Evolutionary conservation across 1,140 invertebrate species (phyloP).

Genomic region (Hylyphantes graminicola): DNA sequence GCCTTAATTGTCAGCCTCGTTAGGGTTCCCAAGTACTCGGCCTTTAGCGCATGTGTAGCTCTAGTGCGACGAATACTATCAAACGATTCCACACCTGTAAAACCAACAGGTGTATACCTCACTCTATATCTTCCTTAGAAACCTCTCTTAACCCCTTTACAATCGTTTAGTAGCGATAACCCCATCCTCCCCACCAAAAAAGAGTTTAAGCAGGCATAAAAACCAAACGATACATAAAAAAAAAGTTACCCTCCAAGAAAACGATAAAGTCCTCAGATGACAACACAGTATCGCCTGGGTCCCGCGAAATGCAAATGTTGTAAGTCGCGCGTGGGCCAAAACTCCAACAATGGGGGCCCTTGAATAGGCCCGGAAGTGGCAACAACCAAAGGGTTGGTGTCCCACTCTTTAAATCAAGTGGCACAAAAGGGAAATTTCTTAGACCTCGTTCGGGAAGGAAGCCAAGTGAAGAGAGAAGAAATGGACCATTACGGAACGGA

Average conservation of each 20-base stretch:
- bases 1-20: too few species aligned
- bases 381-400: conserved; percentile 57
- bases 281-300: conserved; percentile 42
- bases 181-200: not conserved
- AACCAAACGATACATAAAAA: not conserved
- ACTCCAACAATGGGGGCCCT: conserved; percentile 3
- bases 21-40: too few species aligned
- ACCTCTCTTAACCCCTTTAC: too few species aligned
- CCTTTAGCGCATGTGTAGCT: too few species aligned
- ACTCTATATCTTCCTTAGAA: too few species aligned
- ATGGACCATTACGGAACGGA: conserved; percentile 49
- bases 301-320: conserved; percentile 44
- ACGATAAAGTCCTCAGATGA: conserved; percentile 44
- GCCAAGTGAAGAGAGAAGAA: conserved; percentile 29
- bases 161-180: too few species aligned
- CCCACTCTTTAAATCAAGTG: conserved; percentile 47
- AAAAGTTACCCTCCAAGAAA: conserved; percentile 24
- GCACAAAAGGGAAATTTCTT: conserved; percentile 32
- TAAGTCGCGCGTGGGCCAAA: conserved; percentile 32
- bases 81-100: too few species aligned
- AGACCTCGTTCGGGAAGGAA: not conserved
- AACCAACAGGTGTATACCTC: too few species aligned
- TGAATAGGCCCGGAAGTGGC: conserved; percentile 53
- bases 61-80: too few species aligned
- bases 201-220: not conserved